Percentiles rank a stretch among this genome's conserved stretches.
Conservation (phyloP, 2,113 vertebrate species). For the Psilopogon haemacephalus region DNA sequence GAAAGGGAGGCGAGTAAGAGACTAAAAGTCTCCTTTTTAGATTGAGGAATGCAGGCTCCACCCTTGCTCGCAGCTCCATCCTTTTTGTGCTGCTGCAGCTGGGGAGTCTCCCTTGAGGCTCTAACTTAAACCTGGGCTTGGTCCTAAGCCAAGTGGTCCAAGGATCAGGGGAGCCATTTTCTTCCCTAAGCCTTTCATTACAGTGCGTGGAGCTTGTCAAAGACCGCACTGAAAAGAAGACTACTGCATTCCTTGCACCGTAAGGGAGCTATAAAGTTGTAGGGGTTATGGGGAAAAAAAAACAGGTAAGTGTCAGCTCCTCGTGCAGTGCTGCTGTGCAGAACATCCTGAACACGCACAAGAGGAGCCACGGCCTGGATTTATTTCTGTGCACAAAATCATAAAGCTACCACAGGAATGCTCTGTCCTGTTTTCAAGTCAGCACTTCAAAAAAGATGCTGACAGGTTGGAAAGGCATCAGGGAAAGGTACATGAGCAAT, state of each 20-base stretch:
- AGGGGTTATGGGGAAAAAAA: neutral
- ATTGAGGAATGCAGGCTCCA: constrained; percentile 64
- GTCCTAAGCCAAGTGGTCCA: constrained; percentile 56
- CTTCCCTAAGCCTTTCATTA: neutral
- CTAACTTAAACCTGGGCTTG: constrained; percentile 43
- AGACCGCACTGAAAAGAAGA: neutral
- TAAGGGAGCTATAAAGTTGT: neutral
- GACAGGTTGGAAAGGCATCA: constrained; percentile 8
- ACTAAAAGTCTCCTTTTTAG: constrained; percentile 68
- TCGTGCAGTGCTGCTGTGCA: neutral
- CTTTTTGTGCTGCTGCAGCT: constrained; percentile 63
- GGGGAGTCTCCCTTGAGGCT: constrained; percentile 65
- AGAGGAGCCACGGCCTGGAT: neutral
- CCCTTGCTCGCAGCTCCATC: constrained; percentile 66
- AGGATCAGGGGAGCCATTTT: constrained; percentile 56
- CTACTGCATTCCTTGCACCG: neutral
- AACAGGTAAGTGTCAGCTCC: neutral
- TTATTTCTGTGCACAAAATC: neutral
- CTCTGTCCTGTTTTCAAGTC: neutral
- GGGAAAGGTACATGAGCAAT: neutral
- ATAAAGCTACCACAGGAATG: accelerated
- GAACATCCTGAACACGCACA: neutral
- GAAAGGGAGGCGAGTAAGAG: constrained; percentile 58
- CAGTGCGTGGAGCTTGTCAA: neutral
- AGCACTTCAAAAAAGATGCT: neutral